Evolutionary conservation across 1,140 invertebrate species (phyloP), one percentile per base, ranked within the genome.

Genomic region (Acromyrmex echinatior): DNA sequence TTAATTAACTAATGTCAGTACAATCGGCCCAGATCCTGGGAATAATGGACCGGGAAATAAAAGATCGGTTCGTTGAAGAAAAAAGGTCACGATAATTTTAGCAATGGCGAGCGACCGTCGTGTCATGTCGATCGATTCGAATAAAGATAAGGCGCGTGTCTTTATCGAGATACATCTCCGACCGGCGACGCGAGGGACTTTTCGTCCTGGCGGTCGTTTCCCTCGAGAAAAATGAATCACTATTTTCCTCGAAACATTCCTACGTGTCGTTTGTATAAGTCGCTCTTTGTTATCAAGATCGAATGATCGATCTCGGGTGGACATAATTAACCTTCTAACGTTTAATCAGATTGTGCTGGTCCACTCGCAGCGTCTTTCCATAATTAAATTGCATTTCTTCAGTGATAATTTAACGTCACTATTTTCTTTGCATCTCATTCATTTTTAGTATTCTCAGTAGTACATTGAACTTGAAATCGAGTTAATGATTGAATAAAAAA

Each of bases 1-100:
- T 81, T 81, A 81, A 81, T 81, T 81, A 81, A 16, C 25, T 21
- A 16, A 68, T 14, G n/a, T 71, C 51, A n/a, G 51, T 45, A 56
- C 49, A 58, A 60, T 56, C 35, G 53, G 14, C 49, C 31, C 16
- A 53, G 16, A 28, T 49, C 9, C 9, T 21, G 66, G 45, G 65
- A 71, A 58, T 21, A 71, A 71, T 70, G 21, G 35, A 71, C 66
- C 21, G 10, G 21, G 16, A 81, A 70, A 81, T 81, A 58, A 81
- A 81, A 49, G 2, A 80, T 80, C n/a, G 62, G 45, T 35, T 12
- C 14, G 4, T 51, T 16, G 28, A 39, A 70, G 31, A 53, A 74
- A 76, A 60, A 60, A 31, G 39, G 45, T 79, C 62, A 53, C 45
- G 62, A 35, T 66, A 53, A 79, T 79, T 31, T 68, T 31, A 21